Evolutionary conservation across 1,140 invertebrate species (phyloP), one percentile per base, ranked within the genome.

Genomic region (Steinernema khuongi): DNA sequence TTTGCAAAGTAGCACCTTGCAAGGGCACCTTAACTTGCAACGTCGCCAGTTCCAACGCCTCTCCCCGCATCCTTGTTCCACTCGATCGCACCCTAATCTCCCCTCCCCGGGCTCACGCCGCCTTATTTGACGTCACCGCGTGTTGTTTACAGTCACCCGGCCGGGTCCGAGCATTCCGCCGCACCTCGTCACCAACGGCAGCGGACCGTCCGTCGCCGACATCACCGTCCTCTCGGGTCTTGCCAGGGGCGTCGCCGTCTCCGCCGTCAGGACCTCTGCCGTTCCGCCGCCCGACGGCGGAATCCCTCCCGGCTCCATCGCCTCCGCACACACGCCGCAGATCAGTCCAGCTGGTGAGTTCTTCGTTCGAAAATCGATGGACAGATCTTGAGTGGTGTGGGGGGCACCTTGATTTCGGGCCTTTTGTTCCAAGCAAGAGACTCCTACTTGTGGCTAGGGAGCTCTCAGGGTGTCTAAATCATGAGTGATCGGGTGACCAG

Each of bases 71-170:
- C 36, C n/a, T 41, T n/a, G 36, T 7, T 11, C 36, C 36, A 11
- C 36, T n/a, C 36, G 36, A 7, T n/a, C 7, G 36, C 36, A 11
- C n/a, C n/a, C 36, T 41, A 11, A n/a, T n/a, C n/a, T 41, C 36
- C 22, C 26, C 26, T 60, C 50, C 36, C 7, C 36, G 7, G 36
- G 7, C 36, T 41, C n/a, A 11, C 36, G 36, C 7, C n/a, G 7
- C 36, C 36, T 41, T n/a, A 41, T 11, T n/a, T 41, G 36, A 41
- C 50, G 19, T 7, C 50, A 60, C 26, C 22, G 11, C 19, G 50
- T 60, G 36, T 60, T 60, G 50, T 60, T 60, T 60, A 60, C 50
- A 60, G 50, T 60, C 50, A 60, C 50, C 4, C 50, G 50, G 4
- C 50, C 50, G 7, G 50, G 50, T 22, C 50, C 50, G 50, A 60